phyloP scores from a whole-genome alignment of 2,113 vertebrate genomes.

The Gobiocypris rarus region DNA sequence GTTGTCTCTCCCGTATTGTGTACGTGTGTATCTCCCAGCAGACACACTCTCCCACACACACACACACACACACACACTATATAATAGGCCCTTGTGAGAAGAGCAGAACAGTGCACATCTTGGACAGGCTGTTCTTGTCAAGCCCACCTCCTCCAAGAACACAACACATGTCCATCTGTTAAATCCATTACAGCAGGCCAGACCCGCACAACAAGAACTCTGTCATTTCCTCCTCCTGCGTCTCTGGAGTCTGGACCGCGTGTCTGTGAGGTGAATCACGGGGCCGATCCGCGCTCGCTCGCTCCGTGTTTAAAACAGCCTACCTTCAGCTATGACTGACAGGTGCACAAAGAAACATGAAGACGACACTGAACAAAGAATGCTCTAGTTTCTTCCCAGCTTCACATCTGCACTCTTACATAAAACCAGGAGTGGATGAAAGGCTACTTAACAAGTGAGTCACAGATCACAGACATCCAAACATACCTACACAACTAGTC shows the following conservation, averaged over 20 bases:
- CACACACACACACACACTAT: conserved; percentile 9
- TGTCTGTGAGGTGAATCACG: conserved; percentile 28
- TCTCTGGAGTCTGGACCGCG: conserved; percentile 5
- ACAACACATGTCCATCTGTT: conserved; percentile 34
- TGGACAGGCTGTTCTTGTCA: conserved; percentile 24
- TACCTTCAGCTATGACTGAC: not conserved
- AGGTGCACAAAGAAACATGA: not conserved
- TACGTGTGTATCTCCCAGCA: conserved; percentile 14
- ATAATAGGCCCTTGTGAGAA: conserved; percentile 25
- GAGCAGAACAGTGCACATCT: not conserved
- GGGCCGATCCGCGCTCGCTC: not conserved
- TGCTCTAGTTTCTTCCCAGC: not conserved
- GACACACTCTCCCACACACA: conserved; percentile 13
- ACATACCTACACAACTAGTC: not conserved
- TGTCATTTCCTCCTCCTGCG: not conserved
- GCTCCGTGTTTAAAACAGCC: not conserved
- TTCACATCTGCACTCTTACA: not conserved
- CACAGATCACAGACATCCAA: not conserved
- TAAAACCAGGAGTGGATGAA: not conserved
- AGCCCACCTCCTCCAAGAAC: conserved; percentile 15
- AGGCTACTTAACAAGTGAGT: not conserved
- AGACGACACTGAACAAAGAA: not conserved
- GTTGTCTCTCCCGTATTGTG: not conserved
- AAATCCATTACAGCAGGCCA: conserved; percentile 12
- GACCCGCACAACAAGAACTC: conserved; percentile 6